These are phyloP conservation scores for Hippocampus kuda DNA, from an alignment of 2,797 vertebrate genomes.

Conservation along the genomic window DNA sequence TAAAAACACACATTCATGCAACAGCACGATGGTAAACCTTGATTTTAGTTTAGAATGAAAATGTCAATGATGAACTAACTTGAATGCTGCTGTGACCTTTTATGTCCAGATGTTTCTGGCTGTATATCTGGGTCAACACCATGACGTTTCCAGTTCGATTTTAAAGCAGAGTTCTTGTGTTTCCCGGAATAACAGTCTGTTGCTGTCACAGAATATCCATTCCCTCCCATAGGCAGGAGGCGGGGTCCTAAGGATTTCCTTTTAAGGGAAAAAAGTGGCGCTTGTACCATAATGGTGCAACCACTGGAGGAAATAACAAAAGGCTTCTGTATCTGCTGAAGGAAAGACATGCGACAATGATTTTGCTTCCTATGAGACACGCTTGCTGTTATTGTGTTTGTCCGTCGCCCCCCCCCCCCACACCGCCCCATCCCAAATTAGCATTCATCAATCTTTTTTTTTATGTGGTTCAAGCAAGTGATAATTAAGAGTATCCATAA, in stretches of 20 bases:
- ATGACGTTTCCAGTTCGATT: background rate
- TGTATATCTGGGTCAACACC: background rate
- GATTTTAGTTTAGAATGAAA: background rate
- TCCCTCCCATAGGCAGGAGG: constrained; percentile 12
- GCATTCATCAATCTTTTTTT: background rate
- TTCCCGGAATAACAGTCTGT: constrained; percentile 3
- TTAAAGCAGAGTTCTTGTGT: background rate
- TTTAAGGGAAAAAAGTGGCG: constrained; percentile 57
- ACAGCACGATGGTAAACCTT: background rate
- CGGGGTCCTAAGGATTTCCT: constrained; percentile 31
- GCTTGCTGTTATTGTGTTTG: background rate
- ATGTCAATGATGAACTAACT: background rate
- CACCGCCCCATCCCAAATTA: background rate
- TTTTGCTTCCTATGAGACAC: background rate
- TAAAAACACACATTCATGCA: no score
- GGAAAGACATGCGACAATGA: constrained; percentile 14
- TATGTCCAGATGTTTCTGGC: background rate
- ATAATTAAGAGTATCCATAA: background rate
- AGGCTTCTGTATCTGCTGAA: constrained; percentile 14
- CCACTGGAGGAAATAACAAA: constrained; percentile 27
- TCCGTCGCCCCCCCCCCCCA: no score
- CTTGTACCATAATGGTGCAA: constrained; percentile 38
- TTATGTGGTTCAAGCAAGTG: background rate
- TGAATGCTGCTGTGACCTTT: background rate
- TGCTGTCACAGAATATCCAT: constrained; percentile 6